Evolutionary conservation across 2,888 invertebrate genomes (phyloP), one percentile per base, ranked within the genome.

Genomic region (Falcaria lacertinaria): DNA sequence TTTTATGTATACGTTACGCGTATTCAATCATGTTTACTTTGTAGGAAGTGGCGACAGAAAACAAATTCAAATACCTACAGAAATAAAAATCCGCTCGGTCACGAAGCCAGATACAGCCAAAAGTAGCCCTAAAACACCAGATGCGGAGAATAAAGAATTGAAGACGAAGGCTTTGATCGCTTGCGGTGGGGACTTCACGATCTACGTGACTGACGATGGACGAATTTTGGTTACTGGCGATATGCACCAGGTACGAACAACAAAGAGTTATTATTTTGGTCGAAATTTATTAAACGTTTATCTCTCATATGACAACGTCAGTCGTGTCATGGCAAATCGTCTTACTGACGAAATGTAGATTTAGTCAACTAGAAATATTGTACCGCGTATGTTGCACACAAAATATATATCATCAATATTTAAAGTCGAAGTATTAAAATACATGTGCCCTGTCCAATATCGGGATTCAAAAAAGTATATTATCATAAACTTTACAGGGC

Each of bases 181-280:
- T 17, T 95, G 95, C 64, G 96, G 96, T 0, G 92, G 93, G 13
- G 95, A 96, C 74, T 95, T 93, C 64, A 95, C 94, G 0, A 85
- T 96, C 47, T 94, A 93, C 19, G 86, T 96, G 41, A 91, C 91
- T 52, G 85, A 90, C 42, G 89, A 87, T 41, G 94, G 94, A 16
- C 91, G 91, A 55, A 82, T 96, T 22, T 92, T 93, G 74, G 93
- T 93, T 6, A 95, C 96, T 90, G 96, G 96, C 15, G 94, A 93
- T 56, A 92, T 94, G 38, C 84, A 82, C 22, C 79, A 76, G 66
- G 87, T 85, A 62, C 2, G 7, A 7, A 19, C 19, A 19, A n/a
- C n/a, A 19, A 19, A 19, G 19, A 19, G n/a, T n/a, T n/a, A n/a
- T 19, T 19, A 19, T 19, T 5, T 19, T 3, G 19, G 19, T 19